A percentile compares a stretch with the other conserved stretches of the same genome.
Conservation (phyloP, 2,888 invertebrate genomes). For the Mantis religiosa region DNA sequence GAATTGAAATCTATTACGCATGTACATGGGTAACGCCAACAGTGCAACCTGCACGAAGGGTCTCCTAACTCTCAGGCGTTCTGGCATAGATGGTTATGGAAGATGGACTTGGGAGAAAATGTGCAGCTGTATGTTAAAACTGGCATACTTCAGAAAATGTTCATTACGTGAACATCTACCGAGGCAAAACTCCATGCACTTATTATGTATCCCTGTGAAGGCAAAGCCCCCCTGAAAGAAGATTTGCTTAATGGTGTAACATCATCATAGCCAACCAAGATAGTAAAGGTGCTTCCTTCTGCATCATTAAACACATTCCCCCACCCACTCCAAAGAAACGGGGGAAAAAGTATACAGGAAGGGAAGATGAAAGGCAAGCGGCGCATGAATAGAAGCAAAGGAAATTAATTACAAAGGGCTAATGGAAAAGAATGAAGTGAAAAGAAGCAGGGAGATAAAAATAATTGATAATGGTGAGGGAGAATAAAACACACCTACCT, state of each 20-base stretch:
- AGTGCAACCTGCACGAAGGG: too few relatives aligned
- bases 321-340: background rate
- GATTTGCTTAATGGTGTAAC: background rate
- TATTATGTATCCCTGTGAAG: background rate
- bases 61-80: too few relatives aligned
- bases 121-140: too few relatives aligned
- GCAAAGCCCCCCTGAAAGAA: background rate
- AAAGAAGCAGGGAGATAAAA: background rate
- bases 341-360: background rate
- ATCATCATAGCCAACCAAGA: background rate
- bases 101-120: too few relatives aligned
- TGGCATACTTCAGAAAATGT: too few relatives aligned
- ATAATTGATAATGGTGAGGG: background rate
- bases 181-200: too few relatives aligned
- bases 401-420: background rate
- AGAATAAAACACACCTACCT: constrained; percentile 33
- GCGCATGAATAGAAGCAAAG: background rate
- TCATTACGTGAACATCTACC: too few relatives aligned
- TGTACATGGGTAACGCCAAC: too few relatives aligned
- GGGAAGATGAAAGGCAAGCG: background rate
- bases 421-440: background rate
- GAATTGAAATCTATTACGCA: too few relatives aligned
- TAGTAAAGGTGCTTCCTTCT: background rate
- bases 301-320: background rate
- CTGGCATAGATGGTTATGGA: too few relatives aligned